Conservation (phyloP, 2,888 invertebrate genomes). For the Drosophila meridionalis region DNA sequence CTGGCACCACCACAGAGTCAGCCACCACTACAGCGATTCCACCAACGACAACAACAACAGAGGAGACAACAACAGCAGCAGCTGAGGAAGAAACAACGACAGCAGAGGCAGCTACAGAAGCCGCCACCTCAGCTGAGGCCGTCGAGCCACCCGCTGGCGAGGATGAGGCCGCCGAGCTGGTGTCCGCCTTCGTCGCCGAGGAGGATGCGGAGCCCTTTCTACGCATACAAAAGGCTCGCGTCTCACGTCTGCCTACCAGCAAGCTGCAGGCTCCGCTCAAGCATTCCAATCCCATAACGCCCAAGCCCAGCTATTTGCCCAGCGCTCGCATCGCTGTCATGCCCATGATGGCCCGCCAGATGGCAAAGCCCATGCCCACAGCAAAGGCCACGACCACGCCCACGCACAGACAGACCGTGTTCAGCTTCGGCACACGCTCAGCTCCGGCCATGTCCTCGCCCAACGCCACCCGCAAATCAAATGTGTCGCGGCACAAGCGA, state of each 20-base stretch:
- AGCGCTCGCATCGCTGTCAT: constrained; percentile 62
- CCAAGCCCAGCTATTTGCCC: constrained; percentile 68
- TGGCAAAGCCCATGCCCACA: constrained; percentile 38
- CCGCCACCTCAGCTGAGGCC: constrained; percentile 56
- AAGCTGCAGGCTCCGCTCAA: constrained; percentile 78
- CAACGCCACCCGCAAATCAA: constrained; percentile 31
- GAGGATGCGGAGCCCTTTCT: constrained; percentile 73
- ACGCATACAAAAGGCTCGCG: constrained; percentile 78
- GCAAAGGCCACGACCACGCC: constrained; percentile 31
- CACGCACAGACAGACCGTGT: constrained; percentile 16
- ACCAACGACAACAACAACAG: constrained; percentile 25
- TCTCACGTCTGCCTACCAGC: constrained; percentile 72
- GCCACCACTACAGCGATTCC: constrained; percentile 17
- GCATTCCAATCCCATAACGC: constrained; percentile 66
- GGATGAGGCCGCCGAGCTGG: constrained; percentile 77
- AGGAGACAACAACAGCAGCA: constrained; percentile 63
- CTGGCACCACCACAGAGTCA: constrained; percentile 22
- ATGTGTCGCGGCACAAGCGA: constrained; percentile 62
- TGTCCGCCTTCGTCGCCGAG: constrained; percentile 77
- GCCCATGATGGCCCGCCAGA: constrained; percentile 66
- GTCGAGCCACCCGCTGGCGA: constrained; percentile 53
- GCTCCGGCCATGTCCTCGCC: constrained; percentile 15
- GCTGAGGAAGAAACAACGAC: constrained; percentile 46
- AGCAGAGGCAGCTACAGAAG: constrained; percentile 49
- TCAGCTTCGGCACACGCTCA: constrained; percentile 17